phyloP scores from a whole-genome alignment of 2,888 invertebrate species.

The Eristalis tenax region DNA sequence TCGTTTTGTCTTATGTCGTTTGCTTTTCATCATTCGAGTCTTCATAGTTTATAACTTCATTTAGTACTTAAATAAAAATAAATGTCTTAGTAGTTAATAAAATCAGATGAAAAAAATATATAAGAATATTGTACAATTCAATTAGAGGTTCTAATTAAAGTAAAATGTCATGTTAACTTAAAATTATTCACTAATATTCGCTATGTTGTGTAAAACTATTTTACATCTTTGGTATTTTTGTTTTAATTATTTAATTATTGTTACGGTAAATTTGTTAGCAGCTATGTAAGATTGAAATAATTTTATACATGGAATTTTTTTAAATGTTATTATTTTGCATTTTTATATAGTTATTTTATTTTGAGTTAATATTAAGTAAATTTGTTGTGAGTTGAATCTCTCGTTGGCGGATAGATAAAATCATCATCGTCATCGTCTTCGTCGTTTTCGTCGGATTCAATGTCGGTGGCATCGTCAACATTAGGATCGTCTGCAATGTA shows the following conservation, averaged over 20 bases:
- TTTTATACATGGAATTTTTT: conserved; percentile 66
- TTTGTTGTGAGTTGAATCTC: conserved; percentile 58
- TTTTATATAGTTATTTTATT: neutral
- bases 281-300: conserved; percentile 45
- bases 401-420: conserved; percentile 46
- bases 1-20: conserved; percentile 55
- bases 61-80: conserved; percentile 32
- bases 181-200: conserved; percentile 44
- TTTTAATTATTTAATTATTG: conserved; percentile 32
- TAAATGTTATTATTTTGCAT: conserved; percentile 2
- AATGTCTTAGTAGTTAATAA: conserved; percentile 16
- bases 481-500: conserved; percentile 75
- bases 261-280: conserved; percentile 50
- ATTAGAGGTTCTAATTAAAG: conserved; percentile 40
- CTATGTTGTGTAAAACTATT: conserved; percentile 59
- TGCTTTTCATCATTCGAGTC: conserved; percentile 40
- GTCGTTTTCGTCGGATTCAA: conserved; percentile 61
- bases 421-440: conserved; percentile 64
- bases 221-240: conserved; percentile 74
- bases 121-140: conserved; percentile 33
- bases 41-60: conserved; percentile 41
- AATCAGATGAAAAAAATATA: conserved; percentile 16
- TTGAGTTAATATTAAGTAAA: conserved; percentile 35
- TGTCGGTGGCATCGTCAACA: conserved; percentile 36
- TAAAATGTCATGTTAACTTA: conserved; percentile 48